phyloP scores from a whole-genome alignment of 2,797 vertebrate genomes.

The Pelodytes ibericus region DNA sequence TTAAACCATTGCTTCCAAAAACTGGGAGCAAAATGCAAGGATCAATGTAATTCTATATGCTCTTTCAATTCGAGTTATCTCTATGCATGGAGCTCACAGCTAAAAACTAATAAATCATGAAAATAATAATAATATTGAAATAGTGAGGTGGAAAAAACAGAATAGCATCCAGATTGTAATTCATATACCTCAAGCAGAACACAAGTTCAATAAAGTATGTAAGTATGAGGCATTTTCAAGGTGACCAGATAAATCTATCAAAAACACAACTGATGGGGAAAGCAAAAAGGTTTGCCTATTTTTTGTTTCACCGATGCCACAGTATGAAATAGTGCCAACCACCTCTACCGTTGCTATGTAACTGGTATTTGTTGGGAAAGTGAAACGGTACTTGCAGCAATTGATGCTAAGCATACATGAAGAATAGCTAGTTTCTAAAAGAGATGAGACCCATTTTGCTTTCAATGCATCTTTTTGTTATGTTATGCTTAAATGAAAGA shows the following conservation, averaged over 20 bases:
- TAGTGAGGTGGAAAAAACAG: background rate
- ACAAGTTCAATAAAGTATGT: slow-evolving; percentile 32
- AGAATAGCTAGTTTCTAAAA: too few relatives aligned
- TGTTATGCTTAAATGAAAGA: too few relatives aligned
- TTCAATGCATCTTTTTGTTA: too few relatives aligned
- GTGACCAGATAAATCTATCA: slow-evolving; percentile 9
- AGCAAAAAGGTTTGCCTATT: background rate
- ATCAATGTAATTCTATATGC: too few relatives aligned
- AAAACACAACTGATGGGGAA: background rate
- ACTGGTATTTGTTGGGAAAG: background rate
- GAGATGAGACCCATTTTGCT: too few relatives aligned
- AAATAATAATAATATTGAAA: background rate
- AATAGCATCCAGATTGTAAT: background rate
- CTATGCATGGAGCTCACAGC: too few relatives aligned
- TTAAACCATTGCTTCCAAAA: too few relatives aligned
- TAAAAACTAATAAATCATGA: too few relatives aligned
- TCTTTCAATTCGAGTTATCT: too few relatives aligned
- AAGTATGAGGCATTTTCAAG: slow-evolving; percentile 10
- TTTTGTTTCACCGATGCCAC: background rate
- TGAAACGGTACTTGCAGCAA: too few relatives aligned
- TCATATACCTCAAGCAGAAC: background rate
- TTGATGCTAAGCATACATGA: too few relatives aligned
- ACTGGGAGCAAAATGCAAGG: too few relatives aligned
- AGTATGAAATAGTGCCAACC: background rate
- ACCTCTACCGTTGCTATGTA: background rate